These are phyloP conservation scores for Drosophila robusta DNA, from an alignment of 2,888 invertebrate genomes.

Conservation along the genomic window DNA sequence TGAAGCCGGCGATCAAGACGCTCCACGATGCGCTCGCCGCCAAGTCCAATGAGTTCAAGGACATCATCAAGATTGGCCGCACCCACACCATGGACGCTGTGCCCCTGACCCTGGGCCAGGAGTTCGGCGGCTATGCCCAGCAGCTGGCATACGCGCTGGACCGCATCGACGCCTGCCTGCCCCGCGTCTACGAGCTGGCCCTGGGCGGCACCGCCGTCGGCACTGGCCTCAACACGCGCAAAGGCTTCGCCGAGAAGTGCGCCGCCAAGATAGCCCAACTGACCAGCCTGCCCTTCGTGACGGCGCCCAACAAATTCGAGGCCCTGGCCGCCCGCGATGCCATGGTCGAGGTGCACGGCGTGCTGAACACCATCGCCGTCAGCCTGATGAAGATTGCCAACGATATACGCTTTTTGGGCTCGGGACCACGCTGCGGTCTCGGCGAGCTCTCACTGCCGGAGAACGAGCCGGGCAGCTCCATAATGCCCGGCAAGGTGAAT, in stretches of 20 bases:
- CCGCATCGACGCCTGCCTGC: constrained; percentile 92
- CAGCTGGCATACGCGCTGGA: constrained; percentile 95
- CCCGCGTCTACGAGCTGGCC: constrained; percentile 95
- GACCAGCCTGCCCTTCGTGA: constrained; percentile 95
- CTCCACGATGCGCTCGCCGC: constrained; percentile 90
- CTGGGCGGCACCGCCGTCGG: constrained; percentile 99
- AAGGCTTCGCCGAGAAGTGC: constrained; percentile 98
- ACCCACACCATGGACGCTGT: constrained; percentile 96
- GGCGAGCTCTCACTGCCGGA: constrained; percentile 97
- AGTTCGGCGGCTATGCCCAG: constrained; percentile 96
- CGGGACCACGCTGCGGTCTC: constrained; percentile 98
- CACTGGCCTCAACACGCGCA: constrained; percentile 97
- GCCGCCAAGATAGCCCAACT: constrained; percentile 92
- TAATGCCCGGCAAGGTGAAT: constrained; percentile 99
- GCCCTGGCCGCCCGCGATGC: constrained; percentile 97
- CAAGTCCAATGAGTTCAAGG: constrained; percentile 93
- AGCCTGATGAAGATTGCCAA: constrained; percentile 99
- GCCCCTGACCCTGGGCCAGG: constrained; percentile 98
- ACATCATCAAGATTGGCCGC: constrained; percentile 98
- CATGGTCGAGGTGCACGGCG: constrained; percentile 98
- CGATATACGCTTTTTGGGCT: constrained; percentile 95
- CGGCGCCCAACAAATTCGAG: constrained; percentile 99
- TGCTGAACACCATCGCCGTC: constrained; percentile 95
- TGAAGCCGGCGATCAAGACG: constrained; percentile 92
- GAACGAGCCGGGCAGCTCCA: constrained; percentile 99